Evolutionary conservation across 2,888 invertebrate genomes (phyloP), one percentile per base, ranked within the genome.

Genomic region (Napeogenes sylphis): DNA sequence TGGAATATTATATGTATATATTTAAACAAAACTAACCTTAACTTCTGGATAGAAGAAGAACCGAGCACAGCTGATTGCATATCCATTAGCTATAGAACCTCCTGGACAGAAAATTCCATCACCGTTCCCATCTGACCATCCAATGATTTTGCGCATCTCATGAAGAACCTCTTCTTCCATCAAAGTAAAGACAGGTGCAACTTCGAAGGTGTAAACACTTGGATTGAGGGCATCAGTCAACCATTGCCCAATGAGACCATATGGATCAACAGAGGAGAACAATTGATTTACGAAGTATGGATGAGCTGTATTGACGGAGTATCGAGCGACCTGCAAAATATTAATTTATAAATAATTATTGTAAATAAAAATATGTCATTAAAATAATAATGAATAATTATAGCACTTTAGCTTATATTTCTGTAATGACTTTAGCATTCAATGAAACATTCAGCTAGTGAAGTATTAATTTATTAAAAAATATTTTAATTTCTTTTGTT

Each of bases 31-130:
- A 74, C 86, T 84, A 73, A 95, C 95, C 93, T 96, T 96, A 63
- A 94, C 91, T 70, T 95, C 93, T 0, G 96, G 96, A 75, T 93
- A 92, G 71, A 90, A 92, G 77, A 93, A 88, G 77, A 93, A 94
- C 61, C 97, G 91, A 2, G 97, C 97, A 74, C 96, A 93, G 76
- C 95, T 96, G 63, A 98, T 96, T n/a, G 95, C 97, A 75, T 97
- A 97, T 59, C 97, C 97, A 79, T 98, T 98, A 4, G 97, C 94
- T 74, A 97, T 94, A 0, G 97, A 97, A 0, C 98, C 98, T 46
- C 98, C 97, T 0, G 97, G 97, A 76, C 95, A 95, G 81, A 97
- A 97, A 63, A 97, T 95, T 0, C 97, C 97, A 78, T 97, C 97
- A 0, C 96, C 97, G 32, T 91, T 86, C 0, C 94, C 95, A 58